Conservation (phyloP, 2,888 invertebrate species). For the Allacma fusca region DNA sequence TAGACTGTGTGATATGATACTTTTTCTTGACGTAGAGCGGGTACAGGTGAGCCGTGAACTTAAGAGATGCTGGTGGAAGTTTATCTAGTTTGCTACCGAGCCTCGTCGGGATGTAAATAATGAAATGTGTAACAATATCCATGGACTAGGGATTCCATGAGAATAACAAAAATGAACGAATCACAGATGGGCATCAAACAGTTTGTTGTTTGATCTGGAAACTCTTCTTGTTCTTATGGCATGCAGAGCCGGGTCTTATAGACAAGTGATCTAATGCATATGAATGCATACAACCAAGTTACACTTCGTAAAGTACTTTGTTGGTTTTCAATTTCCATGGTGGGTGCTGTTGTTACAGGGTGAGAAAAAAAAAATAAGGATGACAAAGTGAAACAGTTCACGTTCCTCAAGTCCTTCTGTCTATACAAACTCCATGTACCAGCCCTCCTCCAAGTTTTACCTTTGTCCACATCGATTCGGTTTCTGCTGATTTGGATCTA, state of each 20-base stretch:
- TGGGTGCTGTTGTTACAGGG: not conserved
- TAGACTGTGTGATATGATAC: constrained; percentile 6
- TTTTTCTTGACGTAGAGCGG: not conserved
- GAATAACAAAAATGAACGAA: constrained; percentile 6
- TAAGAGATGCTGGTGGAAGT: not conserved
- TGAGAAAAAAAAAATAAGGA: constrained; percentile 11
- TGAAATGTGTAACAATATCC: constrained; percentile 21
- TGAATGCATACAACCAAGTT: not conserved
- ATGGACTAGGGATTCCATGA: constrained; percentile 4
- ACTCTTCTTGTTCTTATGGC: not conserved
- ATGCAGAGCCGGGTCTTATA: not conserved
- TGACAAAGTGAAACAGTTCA: constrained; percentile 24
- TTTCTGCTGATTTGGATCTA: constrained; percentile 10
- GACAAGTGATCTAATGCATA: not conserved
- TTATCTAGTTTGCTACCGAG: no score
- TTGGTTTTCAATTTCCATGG: constrained; percentile 24
- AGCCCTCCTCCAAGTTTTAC: not conserved
- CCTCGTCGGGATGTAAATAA: no score
- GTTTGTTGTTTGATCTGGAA: constrained; percentile 13
- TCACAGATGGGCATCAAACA: constrained; percentile 21
- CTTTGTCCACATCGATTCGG: constrained; percentile 15
- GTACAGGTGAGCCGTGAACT: constrained; percentile 2
- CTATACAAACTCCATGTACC: not conserved
- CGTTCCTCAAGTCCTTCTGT: constrained; percentile 11
- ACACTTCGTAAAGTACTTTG: constrained; percentile 12